Evolutionary conservation across 2,797 vertebrate species (phyloP).

Genomic region (Rallus crepitans): DNA sequence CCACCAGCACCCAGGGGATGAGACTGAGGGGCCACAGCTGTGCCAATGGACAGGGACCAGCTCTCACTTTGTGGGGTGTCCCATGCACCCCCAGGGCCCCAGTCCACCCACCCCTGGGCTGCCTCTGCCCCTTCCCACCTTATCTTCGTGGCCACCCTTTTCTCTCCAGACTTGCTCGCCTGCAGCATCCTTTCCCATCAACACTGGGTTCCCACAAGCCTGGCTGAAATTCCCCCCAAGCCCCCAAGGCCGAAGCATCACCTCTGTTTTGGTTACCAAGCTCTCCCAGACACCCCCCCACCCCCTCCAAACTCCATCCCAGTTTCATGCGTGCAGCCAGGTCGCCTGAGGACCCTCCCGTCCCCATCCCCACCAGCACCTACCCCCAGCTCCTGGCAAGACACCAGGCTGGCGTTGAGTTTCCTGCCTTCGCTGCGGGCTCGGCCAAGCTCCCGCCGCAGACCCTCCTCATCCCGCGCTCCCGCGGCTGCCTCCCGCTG

Average conservation of each 20-base stretch:
- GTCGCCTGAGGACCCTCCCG: rapidly evolving
- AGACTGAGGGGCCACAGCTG: rapidly evolving
- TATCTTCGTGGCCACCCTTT: not conserved
- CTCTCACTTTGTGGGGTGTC: not conserved
- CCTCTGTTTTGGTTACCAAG: rapidly evolving
- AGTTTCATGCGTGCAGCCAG: rapidly evolving
- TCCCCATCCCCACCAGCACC: not conserved
- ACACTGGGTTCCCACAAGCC: rapidly evolving
- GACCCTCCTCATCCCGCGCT: rapidly evolving
- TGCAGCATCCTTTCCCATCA: not conserved
- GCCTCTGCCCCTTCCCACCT: not conserved
- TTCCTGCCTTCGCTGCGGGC: rapidly evolving
- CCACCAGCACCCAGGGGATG: rapidly evolving
- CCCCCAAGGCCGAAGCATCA: too few species aligned
- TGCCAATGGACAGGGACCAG: rapidly evolving
- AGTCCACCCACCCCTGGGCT: not conserved
- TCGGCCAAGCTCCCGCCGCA: not conserved
- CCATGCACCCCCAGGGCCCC: rapidly evolving
- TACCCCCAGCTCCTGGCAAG: constrained; percentile 4
- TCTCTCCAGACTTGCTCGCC: rapidly evolving
- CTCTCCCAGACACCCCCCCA: too few species aligned
- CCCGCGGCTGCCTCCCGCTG: not conserved
- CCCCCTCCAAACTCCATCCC: not conserved
- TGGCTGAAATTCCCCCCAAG: rapidly evolving
- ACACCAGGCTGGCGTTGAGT: not conserved